Conservation (phyloP, 2,888 invertebrate genomes). For the Zele albiditarsus region DNA sequence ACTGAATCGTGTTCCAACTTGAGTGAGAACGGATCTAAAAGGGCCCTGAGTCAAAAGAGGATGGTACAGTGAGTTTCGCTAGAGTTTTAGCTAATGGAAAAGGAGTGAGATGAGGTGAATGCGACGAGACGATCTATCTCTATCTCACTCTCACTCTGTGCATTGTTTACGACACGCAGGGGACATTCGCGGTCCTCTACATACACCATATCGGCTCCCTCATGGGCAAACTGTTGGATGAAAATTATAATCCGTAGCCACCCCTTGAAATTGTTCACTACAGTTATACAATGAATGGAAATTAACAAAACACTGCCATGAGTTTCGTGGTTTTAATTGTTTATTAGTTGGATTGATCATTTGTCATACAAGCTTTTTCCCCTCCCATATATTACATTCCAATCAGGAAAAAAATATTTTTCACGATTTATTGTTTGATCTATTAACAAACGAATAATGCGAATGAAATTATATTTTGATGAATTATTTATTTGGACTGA, state of each 20-base stretch:
- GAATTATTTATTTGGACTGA: no score
- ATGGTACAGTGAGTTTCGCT: constrained; percentile 5
- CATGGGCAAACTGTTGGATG: constrained; percentile 59
- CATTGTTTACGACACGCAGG: constrained; percentile 63
- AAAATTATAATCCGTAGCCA: constrained; percentile 65
- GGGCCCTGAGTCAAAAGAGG: constrained; percentile 2
- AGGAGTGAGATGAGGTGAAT: constrained; percentile 33
- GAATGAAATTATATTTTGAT: no score
- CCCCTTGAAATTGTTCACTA: constrained; percentile 3
- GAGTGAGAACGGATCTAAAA: constrained; percentile 7
- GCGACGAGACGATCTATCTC: constrained; percentile 17
- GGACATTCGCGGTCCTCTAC: constrained; percentile 44
- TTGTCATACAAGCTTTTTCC: neutral
- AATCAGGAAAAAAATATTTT: no score
- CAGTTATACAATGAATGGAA: neutral
- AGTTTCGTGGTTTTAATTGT: neutral
- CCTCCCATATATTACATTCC: no score
- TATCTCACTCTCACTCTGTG: constrained; percentile 30
- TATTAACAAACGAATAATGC: no score
- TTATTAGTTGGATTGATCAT: constrained; percentile 5
- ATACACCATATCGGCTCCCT: constrained; percentile 66
- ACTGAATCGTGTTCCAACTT: constrained; percentile 3
- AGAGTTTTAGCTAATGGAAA: constrained; percentile 36
- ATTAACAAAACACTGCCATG: neutral
- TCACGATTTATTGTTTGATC: no score